A percentile compares a stretch with the other conserved stretches of the same genome.
Conservation (phyloP, 2,113 vertebrate species). For the Oreocharis arfaki region DNA sequence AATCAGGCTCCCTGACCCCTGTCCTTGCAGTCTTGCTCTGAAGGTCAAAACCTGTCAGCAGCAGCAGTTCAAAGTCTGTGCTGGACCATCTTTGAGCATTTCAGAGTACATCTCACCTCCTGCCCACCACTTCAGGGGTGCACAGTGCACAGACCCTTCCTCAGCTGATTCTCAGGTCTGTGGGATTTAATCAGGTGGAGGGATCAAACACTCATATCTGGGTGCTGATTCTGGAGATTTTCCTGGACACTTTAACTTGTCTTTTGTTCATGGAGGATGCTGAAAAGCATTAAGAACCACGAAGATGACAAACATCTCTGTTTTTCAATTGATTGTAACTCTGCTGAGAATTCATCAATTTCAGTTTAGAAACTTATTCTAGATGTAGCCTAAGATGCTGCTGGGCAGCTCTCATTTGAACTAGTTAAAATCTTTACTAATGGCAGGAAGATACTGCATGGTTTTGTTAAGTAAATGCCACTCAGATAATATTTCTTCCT, state of each 20-base stretch:
- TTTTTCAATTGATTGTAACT: not conserved
- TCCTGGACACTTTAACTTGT: not conserved
- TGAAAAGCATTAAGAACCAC: not conserved
- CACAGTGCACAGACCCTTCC: not conserved
- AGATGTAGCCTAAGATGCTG: not conserved
- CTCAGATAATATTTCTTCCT: not conserved
- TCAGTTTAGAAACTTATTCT: not conserved
- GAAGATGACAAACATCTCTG: not conserved
- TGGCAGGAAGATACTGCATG: not conserved
- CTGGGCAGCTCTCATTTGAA: not conserved
- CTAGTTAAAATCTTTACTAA: not conserved
- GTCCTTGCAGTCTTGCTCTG: not conserved
- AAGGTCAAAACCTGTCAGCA: not conserved
- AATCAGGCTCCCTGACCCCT: not conserved
- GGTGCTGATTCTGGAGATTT: not conserved
- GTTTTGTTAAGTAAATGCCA: not conserved
- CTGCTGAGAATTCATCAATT: not conserved
- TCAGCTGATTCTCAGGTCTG: not conserved
- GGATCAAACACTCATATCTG: not conserved
- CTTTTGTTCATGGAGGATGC: not conserved
- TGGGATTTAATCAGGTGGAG: not conserved
- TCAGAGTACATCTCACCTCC: not conserved
- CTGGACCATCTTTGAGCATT: not conserved
- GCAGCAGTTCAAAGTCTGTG: not conserved
- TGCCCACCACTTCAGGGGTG: not conserved